Conservation (phyloP, 1,140 invertebrate species). For the Zophobas atratus region DNA sequence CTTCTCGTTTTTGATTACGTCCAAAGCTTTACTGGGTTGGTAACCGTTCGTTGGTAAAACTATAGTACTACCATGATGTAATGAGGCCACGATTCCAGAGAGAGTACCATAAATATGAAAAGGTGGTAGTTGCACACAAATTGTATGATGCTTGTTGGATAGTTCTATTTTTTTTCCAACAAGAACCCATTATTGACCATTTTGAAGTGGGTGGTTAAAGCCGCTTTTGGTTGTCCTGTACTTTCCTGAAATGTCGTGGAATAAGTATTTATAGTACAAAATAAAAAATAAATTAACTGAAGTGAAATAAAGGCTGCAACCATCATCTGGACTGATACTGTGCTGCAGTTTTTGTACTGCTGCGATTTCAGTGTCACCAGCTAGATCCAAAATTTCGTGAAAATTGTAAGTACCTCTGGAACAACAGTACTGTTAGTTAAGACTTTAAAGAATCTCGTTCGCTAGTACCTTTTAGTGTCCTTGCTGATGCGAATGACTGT, state of each 20-base stretch:
- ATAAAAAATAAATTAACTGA: constrained; percentile 73
- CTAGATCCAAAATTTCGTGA: constrained; percentile 71
- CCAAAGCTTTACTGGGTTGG: constrained; percentile 78
- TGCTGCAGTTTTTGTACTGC: constrained; percentile 68
- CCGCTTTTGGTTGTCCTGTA: constrained; percentile 91
- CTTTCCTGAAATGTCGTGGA: constrained; percentile 77
- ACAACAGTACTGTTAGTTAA: constrained; percentile 30
- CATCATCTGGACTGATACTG: constrained; percentile 76
- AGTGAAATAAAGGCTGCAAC: constrained; percentile 89
- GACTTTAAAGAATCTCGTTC: background rate
- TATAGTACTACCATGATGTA: constrained; percentile 79
- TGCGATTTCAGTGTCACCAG: constrained; percentile 60
- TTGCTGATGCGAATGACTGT: constrained; percentile 58
- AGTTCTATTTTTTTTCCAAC: constrained; percentile 74
- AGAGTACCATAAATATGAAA: constrained; percentile 94
- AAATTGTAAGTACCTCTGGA: constrained; percentile 76
- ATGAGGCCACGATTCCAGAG: constrained; percentile 73
- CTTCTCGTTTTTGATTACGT: constrained; percentile 80
- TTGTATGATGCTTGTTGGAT: constrained; percentile 69
- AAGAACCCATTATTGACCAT: constrained; percentile 90
- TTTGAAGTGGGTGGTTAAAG: constrained; percentile 85
- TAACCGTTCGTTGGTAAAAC: constrained; percentile 81
- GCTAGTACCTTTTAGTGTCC: constrained; percentile 55
- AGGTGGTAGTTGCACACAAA: constrained; percentile 89
- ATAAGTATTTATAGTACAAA: too few species aligned